Evolutionary conservation across 2,797 vertebrate genomes (phyloP).

Genomic region (Gallirallus australis): DNA sequence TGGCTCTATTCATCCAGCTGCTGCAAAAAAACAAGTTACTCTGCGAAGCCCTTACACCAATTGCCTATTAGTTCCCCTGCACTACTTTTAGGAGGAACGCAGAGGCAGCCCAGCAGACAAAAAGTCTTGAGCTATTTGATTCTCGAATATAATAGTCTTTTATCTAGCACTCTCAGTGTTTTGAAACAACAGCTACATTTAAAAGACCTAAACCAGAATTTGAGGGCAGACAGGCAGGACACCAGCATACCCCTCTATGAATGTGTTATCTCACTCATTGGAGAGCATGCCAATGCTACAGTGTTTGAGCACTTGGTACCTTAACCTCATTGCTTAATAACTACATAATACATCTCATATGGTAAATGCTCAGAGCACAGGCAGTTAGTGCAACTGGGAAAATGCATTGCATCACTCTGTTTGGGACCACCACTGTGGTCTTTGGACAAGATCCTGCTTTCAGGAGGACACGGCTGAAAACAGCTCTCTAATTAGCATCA

Average conservation of each 20-base stretch:
- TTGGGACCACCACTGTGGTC: slow-evolving; percentile 78
- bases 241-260: neutral
- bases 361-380: slow-evolving; percentile 39
- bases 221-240: neutral
- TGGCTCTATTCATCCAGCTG: neutral
- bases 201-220: neutral
- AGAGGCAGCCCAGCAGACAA: neutral
- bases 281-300: neutral
- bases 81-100: neutral
- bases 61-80: neutral
- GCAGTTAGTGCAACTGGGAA: slow-evolving; percentile 19
- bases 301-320: neutral
- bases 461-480: slow-evolving; percentile 74
- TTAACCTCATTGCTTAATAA: neutral
- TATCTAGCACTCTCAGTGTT: neutral
- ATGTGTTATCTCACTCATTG: neutral
- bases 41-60: neutral
- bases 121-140: neutral
- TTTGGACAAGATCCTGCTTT: slow-evolving; percentile 64
- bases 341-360: neutral
- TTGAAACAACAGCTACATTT: neutral
- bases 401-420: neutral
- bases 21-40: neutral
- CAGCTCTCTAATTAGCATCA: slow-evolving; percentile 84
- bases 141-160: slow-evolving; percentile 1